A percentile compares a stretch with the other conserved stretches of the same genome.
These are phyloP conservation scores for Scylla paramamosain DNA, from an alignment of 1,140 invertebrate genomes.

Conservation along the genomic window DNA sequence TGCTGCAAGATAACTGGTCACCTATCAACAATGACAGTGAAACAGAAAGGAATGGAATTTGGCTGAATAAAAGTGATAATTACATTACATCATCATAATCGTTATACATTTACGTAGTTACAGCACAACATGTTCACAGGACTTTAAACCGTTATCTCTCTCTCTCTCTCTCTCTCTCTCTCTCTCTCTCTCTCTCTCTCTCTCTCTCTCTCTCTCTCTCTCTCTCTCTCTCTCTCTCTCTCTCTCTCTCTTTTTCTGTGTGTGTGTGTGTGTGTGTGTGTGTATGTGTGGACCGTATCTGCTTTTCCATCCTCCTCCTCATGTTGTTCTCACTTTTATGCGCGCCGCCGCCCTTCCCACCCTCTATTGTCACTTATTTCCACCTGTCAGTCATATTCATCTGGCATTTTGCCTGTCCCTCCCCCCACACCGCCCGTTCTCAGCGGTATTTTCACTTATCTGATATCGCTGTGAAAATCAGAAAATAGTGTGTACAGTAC, in stretches of 20 bases:
- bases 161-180: conserved; percentile 20
- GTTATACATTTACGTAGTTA: no score
- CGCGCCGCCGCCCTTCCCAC: background rate
- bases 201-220: conserved; percentile 12
- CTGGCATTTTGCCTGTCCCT: background rate
- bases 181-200: conserved; percentile 12
- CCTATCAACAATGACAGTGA: no score
- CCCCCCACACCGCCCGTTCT: background rate
- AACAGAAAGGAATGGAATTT: no score
- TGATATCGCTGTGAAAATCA: background rate
- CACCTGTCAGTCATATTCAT: conserved; percentile 12
- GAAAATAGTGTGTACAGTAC: background rate
- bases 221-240: conserved; percentile 20
- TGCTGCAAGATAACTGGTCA: no score
- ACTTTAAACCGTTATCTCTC: no score
- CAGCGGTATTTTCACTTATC: no score
- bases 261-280: background rate
- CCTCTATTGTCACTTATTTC: background rate
- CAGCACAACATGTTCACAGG: no score
- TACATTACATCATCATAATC: no score
- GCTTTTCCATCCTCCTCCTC: background rate
- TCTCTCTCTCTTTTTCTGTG: background rate
- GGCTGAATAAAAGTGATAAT: no score
- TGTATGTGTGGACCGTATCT: background rate
- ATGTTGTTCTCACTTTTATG: background rate